Evolutionary conservation across 2,888 invertebrate species (phyloP).

Genomic region (Ctenicera cuprea): DNA sequence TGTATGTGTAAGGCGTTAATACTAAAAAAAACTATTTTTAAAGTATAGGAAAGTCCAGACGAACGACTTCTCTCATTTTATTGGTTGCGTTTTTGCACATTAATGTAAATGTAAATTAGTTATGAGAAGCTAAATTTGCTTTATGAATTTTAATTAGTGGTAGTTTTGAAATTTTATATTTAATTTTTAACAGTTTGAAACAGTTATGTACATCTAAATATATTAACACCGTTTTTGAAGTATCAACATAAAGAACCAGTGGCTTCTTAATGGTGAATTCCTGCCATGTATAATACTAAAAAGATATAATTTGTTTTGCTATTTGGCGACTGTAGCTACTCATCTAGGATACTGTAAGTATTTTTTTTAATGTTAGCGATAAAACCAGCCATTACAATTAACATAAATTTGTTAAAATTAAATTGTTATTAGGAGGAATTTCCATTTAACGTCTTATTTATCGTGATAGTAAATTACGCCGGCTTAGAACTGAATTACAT

Average conservation of each 20-base stretch:
- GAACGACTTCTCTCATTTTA: too few relatives aligned
- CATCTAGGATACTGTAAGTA: not conserved
- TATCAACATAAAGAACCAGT: not conserved
- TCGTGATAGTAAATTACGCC: not conserved
- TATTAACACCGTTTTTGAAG: not conserved
- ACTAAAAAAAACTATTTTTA: too few relatives aligned
- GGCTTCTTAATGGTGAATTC: not conserved
- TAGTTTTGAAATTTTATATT: too few relatives aligned
- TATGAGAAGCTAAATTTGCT: too few relatives aligned
- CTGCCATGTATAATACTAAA: not conserved
- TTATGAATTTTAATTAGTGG: too few relatives aligned
- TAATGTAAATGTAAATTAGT: too few relatives aligned
- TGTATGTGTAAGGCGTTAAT: too few relatives aligned
- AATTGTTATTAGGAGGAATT: conserved; percentile 4
- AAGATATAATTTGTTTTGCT: conserved; percentile 5
- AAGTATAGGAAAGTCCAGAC: too few relatives aligned
- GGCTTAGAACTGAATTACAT: not conserved
- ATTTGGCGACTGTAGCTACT: not conserved
- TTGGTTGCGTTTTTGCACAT: too few relatives aligned
- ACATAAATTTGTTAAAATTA: conserved; percentile 14
- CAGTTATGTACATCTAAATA: too few relatives aligned
- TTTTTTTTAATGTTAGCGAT: conserved; percentile 7
- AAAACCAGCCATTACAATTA: conserved; percentile 13
- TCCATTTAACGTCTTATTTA: conserved; percentile 7
- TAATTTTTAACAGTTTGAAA: too few relatives aligned